A percentile compares a stretch with the other conserved stretches of the same genome.
Evolutionary conservation across 2,113 vertebrate species (phyloP).

Genomic region (Columbina picui): DNA sequence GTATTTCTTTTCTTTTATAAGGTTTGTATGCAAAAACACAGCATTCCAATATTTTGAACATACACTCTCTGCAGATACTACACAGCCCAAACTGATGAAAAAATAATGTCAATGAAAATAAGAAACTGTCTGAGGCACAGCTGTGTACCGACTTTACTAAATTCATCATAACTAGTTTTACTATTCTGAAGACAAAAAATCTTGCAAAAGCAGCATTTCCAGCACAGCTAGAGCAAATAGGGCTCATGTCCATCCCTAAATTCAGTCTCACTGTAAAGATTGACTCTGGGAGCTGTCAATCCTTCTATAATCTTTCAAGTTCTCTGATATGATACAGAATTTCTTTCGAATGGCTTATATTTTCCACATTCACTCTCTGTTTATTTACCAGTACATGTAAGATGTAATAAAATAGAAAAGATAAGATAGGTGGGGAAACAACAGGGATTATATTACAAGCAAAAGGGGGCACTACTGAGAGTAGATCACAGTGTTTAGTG

Average conservation of each 20-base stretch:
- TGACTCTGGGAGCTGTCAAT: background rate
- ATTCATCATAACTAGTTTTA: conserved; percentile 4
- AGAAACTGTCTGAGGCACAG: background rate
- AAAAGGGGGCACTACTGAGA: background rate
- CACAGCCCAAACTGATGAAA: conserved; percentile 50
- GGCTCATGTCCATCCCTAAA: background rate
- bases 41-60: conserved; percentile 46
- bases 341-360: background rate
- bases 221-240: background rate
- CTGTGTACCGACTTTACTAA: background rate
- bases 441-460: background rate
- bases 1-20: conserved; percentile 66
- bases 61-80: conserved; percentile 28
- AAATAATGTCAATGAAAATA: conserved; percentile 50
- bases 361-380: background rate
- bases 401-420: background rate
- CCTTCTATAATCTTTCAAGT: background rate
- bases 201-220: conserved; percentile 12
- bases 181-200: conserved; percentile 11
- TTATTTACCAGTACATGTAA: background rate
- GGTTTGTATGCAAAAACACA: conserved; percentile 69
- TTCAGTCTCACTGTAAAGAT: background rate
- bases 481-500: background rate
- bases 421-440: background rate
- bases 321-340: background rate